phyloP scores from a whole-genome alignment of 1,140 invertebrate species.

The Euschistus heros region DNA sequence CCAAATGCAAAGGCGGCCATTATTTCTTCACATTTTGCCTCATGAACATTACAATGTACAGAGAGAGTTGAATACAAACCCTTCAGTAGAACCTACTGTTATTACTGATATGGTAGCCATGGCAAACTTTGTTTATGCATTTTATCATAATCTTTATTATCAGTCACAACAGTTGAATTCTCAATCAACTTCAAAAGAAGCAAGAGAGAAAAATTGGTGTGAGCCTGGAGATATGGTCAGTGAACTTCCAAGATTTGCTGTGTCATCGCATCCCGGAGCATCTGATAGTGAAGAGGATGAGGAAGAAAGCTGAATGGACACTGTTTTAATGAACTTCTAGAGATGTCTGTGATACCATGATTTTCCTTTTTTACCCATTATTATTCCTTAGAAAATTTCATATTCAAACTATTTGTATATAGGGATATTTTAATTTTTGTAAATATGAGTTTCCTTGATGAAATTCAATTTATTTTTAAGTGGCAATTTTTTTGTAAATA shows the following conservation, averaged over 20 bases:
- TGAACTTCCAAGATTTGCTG: slow-evolving; percentile 17
- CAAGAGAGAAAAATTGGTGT: slow-evolving; percentile 18
- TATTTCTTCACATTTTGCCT: slow-evolving; percentile 63
- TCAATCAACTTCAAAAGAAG: neutral
- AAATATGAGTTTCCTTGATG: too few relatives aligned
- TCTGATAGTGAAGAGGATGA: slow-evolving; percentile 22
- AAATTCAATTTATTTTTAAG: too few relatives aligned
- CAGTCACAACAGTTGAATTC: neutral
- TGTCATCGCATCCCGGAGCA: slow-evolving; percentile 24
- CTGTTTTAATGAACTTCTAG: too few relatives aligned
- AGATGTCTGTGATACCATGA: too few relatives aligned
- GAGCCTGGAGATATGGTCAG: slow-evolving; percentile 23
- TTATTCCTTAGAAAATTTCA: too few relatives aligned
- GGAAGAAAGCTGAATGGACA: neutral
- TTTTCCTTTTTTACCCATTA: too few relatives aligned
- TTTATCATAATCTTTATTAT: slow-evolving; percentile 51
- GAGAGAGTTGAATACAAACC: slow-evolving; percentile 39
- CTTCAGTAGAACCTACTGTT: slow-evolving; percentile 38
- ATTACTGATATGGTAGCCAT: slow-evolving; percentile 85
- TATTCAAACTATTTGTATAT: too few relatives aligned
- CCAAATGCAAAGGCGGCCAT: slow-evolving; percentile 53
- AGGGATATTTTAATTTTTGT: too few relatives aligned
- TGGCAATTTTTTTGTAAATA: too few relatives aligned
- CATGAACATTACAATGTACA: slow-evolving; percentile 66
- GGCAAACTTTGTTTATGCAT: slow-evolving; percentile 84